phyloP scores from a whole-genome alignment of 2,797 vertebrate species.

The Sylvilagus floridanus region DNA sequence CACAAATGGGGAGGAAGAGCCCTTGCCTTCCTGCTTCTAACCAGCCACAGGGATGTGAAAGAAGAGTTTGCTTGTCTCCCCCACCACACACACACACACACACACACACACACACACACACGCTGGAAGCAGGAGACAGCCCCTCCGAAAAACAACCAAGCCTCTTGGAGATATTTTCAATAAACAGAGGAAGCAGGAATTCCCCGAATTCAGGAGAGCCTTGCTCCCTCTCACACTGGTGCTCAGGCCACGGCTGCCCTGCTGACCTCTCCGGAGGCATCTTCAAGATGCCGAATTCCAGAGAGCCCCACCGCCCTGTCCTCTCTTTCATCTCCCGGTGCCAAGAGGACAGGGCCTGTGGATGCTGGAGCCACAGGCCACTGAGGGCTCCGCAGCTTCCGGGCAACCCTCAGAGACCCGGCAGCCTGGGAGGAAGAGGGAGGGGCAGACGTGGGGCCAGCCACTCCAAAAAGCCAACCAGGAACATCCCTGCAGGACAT shows the following conservation, averaged over 20 bases:
- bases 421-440: not conserved
- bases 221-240: not conserved
- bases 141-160: not conserved
- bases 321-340: not conserved
- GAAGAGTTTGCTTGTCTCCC: not conserved
- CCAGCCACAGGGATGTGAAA: not conserved
- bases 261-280: slow-evolving; percentile 25
- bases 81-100: too few relatives aligned
- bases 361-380: not conserved
- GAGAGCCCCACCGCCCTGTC: not conserved
- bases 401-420: not conserved
- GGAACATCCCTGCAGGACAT: not conserved
- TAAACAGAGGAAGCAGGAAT: not conserved
- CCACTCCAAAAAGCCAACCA: slow-evolving; percentile 32
- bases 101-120: too few relatives aligned
- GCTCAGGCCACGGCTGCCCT: not conserved
- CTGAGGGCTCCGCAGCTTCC: not conserved
- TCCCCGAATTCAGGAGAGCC: not conserved
- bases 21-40: not conserved
- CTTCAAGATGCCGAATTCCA: slow-evolving; percentile 48
- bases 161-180: not conserved
- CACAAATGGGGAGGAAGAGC: not conserved
- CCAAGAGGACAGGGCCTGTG: not conserved
- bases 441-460: not conserved
- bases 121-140: not conserved